phyloP scores from a whole-genome alignment of 1,140 invertebrate genomes.

The Drosophila lini region DNA sequence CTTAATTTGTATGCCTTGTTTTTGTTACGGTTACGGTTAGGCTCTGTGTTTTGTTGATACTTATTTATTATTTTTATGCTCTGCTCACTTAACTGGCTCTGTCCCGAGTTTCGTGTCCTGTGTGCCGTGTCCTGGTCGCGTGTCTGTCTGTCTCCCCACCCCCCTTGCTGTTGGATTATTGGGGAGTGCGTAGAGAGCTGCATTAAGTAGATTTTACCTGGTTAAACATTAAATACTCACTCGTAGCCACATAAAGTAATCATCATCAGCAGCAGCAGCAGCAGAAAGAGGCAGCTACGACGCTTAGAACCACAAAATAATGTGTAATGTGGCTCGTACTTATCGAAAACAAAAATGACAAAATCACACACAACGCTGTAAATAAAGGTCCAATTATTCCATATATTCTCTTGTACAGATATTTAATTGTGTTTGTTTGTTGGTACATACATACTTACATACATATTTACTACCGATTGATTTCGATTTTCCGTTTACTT shows the following conservation, averaged over 20 bases:
- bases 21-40: constrained; percentile 54
- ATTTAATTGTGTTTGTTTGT: constrained; percentile 79
- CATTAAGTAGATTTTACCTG: constrained; percentile 11
- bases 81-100: constrained; percentile 43
- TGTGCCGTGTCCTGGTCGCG: constrained; percentile 8
- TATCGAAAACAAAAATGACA: constrained; percentile 43
- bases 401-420: constrained; percentile 79
- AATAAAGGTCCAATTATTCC: constrained; percentile 69
- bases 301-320: constrained; percentile 5
- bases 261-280: constrained; percentile 28
- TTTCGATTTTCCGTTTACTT: constrained; percentile 60
- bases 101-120: constrained; percentile 12
- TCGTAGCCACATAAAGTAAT: constrained; percentile 46
- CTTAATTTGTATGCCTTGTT: constrained; percentile 77
- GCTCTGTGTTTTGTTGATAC: constrained; percentile 45
- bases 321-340: constrained; percentile 4
- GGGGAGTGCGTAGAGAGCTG: constrained; percentile 20
- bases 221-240: constrained; percentile 25
- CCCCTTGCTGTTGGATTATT: constrained; percentile 20
- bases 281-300: constrained; percentile 1
- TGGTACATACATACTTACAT: constrained; percentile 62
- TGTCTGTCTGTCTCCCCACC: constrained; percentile 4
- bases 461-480: constrained; percentile 56
- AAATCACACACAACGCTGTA: constrained; percentile 74
- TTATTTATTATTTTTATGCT: constrained; percentile 62